These are phyloP conservation scores for Cyprinus carpio DNA, from an alignment of 2,113 vertebrate species.

Conservation along the genomic window DNA sequence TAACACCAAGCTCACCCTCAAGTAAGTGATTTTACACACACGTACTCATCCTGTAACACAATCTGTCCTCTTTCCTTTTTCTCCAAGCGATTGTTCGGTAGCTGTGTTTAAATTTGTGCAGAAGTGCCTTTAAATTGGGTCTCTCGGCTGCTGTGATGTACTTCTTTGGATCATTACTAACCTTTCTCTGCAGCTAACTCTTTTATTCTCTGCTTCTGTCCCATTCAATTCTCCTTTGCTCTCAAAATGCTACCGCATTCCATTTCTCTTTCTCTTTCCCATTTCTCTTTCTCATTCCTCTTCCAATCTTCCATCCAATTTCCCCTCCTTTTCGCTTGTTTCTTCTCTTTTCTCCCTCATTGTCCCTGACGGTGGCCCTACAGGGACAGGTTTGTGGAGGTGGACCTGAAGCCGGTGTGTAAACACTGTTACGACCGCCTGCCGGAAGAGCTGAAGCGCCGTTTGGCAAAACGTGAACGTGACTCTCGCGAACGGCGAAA, in stretches of 20 bases:
- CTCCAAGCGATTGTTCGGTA: not conserved
- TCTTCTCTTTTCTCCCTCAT: not conserved
- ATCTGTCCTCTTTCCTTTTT: not conserved
- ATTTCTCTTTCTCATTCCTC: conserved; percentile 59
- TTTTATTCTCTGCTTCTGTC: conserved; percentile 31
- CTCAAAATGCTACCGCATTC: not conserved
- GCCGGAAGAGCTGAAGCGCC: conserved; percentile 95
- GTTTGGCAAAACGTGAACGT: conserved; percentile 89
- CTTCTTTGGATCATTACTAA: not conserved
- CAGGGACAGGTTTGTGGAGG: conserved; percentile 99
- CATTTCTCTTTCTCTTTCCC: conserved; percentile 55
- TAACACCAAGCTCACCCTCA: conserved; percentile 97
- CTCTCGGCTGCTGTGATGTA: not conserved
- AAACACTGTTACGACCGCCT: conserved; percentile 95
- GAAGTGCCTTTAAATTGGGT: conserved; percentile 17
- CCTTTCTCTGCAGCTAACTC: conserved; percentile 45
- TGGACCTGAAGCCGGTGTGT: conserved; percentile 96
- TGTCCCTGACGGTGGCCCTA: conserved; percentile 48
- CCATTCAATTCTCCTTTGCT: not conserved
- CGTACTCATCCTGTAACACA: not conserved
- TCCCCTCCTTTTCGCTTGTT: conserved; percentile 36
- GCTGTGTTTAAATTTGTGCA: not conserved
- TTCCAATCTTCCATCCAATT: conserved; percentile 48
- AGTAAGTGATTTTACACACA: conserved; percentile 83
- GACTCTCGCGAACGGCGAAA: conserved; percentile 91